phyloP scores from a whole-genome alignment of 2,113 vertebrate genomes.

The Catagonus wagneri region DNA sequence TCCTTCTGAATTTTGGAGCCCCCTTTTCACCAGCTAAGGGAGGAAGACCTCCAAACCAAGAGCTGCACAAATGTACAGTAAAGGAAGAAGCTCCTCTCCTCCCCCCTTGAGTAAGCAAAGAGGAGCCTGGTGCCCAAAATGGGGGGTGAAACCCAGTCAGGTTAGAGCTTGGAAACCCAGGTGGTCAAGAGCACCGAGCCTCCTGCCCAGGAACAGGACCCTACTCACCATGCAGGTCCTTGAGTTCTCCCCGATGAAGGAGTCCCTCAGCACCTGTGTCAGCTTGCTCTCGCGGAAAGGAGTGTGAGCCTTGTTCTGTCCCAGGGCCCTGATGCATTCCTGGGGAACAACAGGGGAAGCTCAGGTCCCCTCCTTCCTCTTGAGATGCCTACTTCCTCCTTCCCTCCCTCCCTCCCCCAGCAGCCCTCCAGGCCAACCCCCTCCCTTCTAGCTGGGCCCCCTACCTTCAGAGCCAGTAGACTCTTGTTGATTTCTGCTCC shows the following conservation, averaged over 20 bases:
- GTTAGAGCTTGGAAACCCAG: neutral
- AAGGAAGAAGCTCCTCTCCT: neutral
- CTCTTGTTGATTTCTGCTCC: constrained; percentile 98
- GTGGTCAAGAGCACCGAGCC: neutral
- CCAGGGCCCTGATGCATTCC: constrained; percentile 98
- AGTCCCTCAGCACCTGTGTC: constrained; percentile 97
- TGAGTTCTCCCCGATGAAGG: constrained; percentile 97
- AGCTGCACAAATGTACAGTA: neutral
- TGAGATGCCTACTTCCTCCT: neutral
- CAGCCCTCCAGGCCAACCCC: neutral
- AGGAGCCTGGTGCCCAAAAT: neutral
- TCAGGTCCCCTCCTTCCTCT: neutral
- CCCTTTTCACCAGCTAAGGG: neutral
- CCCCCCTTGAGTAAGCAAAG: neutral
- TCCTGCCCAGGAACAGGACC: neutral
- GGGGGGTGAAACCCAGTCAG: neutral
- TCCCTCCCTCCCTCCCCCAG: neutral
- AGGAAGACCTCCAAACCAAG: neutral
- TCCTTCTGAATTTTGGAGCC: neutral
- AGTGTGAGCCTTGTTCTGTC: constrained; percentile 96
- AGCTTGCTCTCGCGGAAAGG: constrained; percentile 98
- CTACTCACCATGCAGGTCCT: constrained; percentile 96
- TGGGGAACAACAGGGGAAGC: constrained; percentile 73
- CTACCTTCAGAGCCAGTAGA: constrained; percentile 97
- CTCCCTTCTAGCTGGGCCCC: neutral